Evolutionary conservation across 2,113 vertebrate genomes (phyloP).

Genomic region (Prietella phreatophila): DNA sequence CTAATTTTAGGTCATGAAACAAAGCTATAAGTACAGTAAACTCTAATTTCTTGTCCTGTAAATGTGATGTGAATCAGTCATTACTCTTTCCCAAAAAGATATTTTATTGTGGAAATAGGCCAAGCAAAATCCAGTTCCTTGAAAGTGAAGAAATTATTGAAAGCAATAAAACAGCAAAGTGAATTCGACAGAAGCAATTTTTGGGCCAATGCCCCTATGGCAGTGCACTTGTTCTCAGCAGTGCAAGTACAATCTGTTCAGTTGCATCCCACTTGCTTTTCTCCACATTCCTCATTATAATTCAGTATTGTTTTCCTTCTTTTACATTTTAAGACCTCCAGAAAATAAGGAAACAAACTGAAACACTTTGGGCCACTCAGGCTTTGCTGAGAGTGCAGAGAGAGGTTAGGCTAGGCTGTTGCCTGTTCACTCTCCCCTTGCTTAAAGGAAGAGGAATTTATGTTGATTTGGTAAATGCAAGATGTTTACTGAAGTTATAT

Average conservation of each 20-base stretch:
- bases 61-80: constrained; percentile 51
- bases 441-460: background rate
- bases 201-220: constrained; percentile 65
- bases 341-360: constrained; percentile 61
- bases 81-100: constrained; percentile 45
- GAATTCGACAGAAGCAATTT: constrained; percentile 73
- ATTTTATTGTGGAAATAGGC: constrained; percentile 55
- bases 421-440: constrained; percentile 28
- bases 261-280: constrained; percentile 55
- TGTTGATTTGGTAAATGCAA: background rate
- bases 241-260: constrained; percentile 51
- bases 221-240: constrained; percentile 61
- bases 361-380: constrained; percentile 58
- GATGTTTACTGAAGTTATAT: background rate
- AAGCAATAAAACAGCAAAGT: constrained; percentile 71
- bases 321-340: constrained; percentile 48
- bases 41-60: constrained; percentile 43
- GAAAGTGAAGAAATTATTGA: constrained; percentile 72
- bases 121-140: constrained; percentile 65
- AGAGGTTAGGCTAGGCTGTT: constrained; percentile 55
- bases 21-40: constrained; percentile 6
- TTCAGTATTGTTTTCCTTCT: constrained; percentile 64
- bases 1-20: background rate
- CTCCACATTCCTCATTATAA: constrained; percentile 65
- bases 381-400: constrained; percentile 57